phyloP scores from a whole-genome alignment of 2,113 vertebrate genomes.

The Cheilinus undulatus region DNA sequence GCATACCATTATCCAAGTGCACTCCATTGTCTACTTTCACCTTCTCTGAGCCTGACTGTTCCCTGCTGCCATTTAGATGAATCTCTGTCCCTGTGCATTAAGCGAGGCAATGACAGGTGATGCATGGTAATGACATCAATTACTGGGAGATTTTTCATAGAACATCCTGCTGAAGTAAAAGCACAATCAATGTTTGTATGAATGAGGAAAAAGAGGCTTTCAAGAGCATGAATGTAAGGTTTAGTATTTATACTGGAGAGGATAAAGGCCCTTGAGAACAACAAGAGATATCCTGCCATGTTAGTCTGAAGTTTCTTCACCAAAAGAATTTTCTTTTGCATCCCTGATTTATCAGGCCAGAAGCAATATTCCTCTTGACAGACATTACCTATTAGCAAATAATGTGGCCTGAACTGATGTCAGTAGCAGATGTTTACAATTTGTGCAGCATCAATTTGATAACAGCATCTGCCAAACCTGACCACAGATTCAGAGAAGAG shows the following conservation, averaged over 20 bases:
- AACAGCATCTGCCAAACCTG: too few species aligned
- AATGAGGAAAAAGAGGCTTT: slow-evolving; percentile 44
- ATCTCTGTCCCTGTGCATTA: slow-evolving; percentile 54
- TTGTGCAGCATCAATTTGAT: too few species aligned
- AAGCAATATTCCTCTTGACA: too few species aligned
- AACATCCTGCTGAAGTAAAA: slow-evolving; percentile 33
- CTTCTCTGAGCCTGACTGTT: slow-evolving; percentile 31
- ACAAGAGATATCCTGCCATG: neutral
- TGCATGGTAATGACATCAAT: slow-evolving; percentile 67
- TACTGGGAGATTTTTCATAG: slow-evolving; percentile 47
- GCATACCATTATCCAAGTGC: slow-evolving; percentile 63
- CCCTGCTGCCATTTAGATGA: slow-evolving; percentile 54
- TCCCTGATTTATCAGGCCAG: too few species aligned
- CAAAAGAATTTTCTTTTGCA: neutral
- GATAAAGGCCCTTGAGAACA: neutral
- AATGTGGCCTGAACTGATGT: too few species aligned
- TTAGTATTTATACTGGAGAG: slow-evolving; percentile 13
- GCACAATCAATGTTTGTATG: slow-evolving; percentile 47
- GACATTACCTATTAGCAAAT: too few species aligned
- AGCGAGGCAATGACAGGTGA: slow-evolving; percentile 61
- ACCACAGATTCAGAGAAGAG: too few species aligned
- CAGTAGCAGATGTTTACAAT: too few species aligned
- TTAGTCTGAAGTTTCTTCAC: neutral
- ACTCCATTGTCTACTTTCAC: slow-evolving; percentile 57
- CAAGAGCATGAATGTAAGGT: slow-evolving; percentile 27